Conservation (phyloP, 2,113 vertebrate species). For the Tragelaphus scriptus region DNA sequence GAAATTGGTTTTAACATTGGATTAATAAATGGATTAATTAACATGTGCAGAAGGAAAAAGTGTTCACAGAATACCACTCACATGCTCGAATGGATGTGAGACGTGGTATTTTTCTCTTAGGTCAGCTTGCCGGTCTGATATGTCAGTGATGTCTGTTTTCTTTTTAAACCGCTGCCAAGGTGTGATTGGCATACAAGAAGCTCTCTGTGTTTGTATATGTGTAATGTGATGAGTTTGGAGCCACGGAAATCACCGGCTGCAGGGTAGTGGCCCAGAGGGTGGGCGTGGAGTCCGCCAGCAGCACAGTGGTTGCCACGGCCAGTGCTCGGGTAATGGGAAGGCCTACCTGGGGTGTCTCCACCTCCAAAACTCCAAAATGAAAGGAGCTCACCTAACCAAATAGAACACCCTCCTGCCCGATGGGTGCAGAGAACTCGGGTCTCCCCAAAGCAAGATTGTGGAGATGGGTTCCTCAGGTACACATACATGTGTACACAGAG, state of each 20-base stretch:
- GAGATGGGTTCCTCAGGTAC: neutral
- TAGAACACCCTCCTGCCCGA: neutral
- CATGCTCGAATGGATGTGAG: neutral
- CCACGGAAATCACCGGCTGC: rapidly evolving
- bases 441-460: neutral
- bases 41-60: too few species aligned
- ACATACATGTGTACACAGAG: rapidly evolving
- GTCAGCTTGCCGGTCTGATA: neutral
- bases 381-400: neutral
- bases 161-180: neutral
- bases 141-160: neutral
- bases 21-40: neutral
- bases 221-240: neutral
- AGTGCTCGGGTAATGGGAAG: neutral
- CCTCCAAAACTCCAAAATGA: neutral
- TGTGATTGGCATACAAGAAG: rapidly evolving
- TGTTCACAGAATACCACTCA: neutral
- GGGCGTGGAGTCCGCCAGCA: neutral
- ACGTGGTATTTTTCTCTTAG: neutral
- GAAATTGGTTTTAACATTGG: neutral
- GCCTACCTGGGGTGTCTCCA: neutral
- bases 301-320: too few species aligned
- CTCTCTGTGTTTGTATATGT: rapidly evolving
- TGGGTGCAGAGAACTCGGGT: neutral
- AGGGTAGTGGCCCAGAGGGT: neutral